Base-by-base conservation (phyloP, 2,888 invertebrate genomes). In the Allacma fusca region DNA sequence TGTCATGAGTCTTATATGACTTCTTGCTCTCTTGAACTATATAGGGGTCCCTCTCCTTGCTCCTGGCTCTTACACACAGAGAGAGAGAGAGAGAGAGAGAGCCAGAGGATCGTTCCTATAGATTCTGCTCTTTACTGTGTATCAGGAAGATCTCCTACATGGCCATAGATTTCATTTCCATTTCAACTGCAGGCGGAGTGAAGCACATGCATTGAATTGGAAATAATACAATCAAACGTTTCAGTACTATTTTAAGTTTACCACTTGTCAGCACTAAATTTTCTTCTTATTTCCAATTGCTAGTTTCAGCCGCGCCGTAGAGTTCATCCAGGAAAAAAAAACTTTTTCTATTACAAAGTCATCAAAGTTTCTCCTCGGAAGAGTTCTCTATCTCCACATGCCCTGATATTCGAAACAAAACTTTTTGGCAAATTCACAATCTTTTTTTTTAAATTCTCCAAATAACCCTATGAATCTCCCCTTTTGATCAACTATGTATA, bases 221-320 rank as follows among this genome's bases (percentile, higher is more conserved):
- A 74, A 74, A 74, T 74, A 74, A 74, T 65, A 65, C 44, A 65
- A 74, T 74, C 74, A 74, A 74, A 74, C 64, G 26, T 34, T 44
- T 65, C 50, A 74, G 44, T 62, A 73, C 73, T 73, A 73, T 73
- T 74, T 74, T 64, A 74, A 62, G 62, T 64, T 74, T 74, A 26
- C 21, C 62, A 72, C 70, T 70, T 70, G 26, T 43, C 24, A 29
- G n/a, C 21, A 29, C 7, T 26, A 59, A 72, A 72, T 57, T 72
- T 23, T 26, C 1, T 19, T 19, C 71, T 29, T 26, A 71, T 71
- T 71, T 71, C 59, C 71, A 69, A 69, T 34, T 69, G 50, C 9
- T 50, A n/a, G 50, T 2, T 2, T 19, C 19, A 50, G n/a, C 9
- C 34, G 9, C 34, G 34, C 9, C 34, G n/a, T n/a, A 50, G 50